Evolutionary conservation across 2,888 invertebrate species (phyloP).

Genomic region (Diarsia dahlii): DNA sequence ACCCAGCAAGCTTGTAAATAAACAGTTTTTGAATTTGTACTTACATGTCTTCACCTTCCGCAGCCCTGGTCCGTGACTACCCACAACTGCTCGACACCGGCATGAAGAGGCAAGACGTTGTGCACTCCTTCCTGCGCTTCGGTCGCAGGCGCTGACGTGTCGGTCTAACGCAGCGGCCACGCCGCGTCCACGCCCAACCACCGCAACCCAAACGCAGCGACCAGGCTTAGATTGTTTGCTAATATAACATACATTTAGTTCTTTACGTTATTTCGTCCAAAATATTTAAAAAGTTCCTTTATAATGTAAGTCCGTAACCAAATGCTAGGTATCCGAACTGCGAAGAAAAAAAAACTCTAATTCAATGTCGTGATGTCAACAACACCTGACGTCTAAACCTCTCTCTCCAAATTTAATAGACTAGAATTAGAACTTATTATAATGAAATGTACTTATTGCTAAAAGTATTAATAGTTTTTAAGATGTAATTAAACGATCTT

Average conservation of each 20-base stretch:
- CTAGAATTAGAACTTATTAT: conserved; percentile 74
- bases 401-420: conserved; percentile 82
- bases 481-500: conserved; percentile 82
- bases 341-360: conserved; percentile 64
- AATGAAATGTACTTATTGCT: conserved; percentile 81
- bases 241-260: conserved; percentile 65
- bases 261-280: conserved; percentile 84
- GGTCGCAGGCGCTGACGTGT: conserved; percentile 94
- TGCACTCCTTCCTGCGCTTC: conserved; percentile 97
- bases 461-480: conserved; percentile 85
- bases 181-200: conserved; percentile 61
- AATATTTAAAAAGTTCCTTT: conserved; percentile 81
- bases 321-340: conserved; percentile 75
- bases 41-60: neutral
- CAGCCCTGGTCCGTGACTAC: conserved; percentile 88
- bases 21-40: neutral
- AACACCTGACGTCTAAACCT: conserved; percentile 75
- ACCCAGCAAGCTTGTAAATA: neutral
- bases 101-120: conserved; percentile 96
- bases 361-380: conserved; percentile 59
- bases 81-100: conserved; percentile 92
- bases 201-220: conserved; percentile 67
- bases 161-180: conserved; percentile 62
- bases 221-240: conserved; percentile 69
- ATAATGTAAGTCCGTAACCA: conserved; percentile 62